These are phyloP conservation scores for Pseudomyrmex pallidus DNA, from an alignment of 1,140 invertebrate species.

Conservation along the genomic window DNA sequence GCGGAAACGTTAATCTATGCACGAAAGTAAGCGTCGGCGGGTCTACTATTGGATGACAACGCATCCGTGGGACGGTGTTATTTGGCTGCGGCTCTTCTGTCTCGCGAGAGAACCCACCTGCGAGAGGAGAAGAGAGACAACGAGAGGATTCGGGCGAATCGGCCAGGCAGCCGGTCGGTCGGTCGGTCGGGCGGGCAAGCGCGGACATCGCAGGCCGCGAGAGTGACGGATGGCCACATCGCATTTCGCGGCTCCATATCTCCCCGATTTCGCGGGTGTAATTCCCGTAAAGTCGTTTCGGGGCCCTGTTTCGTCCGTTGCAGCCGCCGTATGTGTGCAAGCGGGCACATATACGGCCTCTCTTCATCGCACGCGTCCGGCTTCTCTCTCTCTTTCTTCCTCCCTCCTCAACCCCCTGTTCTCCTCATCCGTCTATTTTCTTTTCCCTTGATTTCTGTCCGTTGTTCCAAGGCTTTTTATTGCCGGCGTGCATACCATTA, in stretches of 20 bases:
- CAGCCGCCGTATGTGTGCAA: constrained; percentile 60
- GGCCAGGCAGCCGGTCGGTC: constrained; percentile 2
- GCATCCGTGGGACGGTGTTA: constrained; percentile 22
- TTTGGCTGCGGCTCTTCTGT: neutral
- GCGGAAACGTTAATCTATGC: constrained; percentile 15
- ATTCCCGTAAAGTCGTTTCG: constrained; percentile 85
- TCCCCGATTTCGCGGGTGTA: constrained; percentile 84
- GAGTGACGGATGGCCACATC: constrained; percentile 84
- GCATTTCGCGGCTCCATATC: constrained; percentile 84
- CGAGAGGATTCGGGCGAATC: constrained; percentile 18
- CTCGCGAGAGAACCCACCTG: constrained; percentile 50
- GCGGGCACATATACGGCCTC: constrained; percentile 34
- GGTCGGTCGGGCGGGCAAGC: constrained; percentile 31
- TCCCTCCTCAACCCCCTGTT: neutral
- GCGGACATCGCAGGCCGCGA: constrained; percentile 75
- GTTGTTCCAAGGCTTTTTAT: constrained; percentile 70
- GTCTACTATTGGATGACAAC: constrained; percentile 38
- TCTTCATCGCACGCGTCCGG: constrained; percentile 33
- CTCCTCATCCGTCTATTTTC: constrained; percentile 70
- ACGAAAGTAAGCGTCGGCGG: neutral
- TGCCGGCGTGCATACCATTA: constrained; percentile 82
- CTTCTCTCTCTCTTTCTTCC: neutral
- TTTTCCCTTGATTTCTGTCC: constrained; percentile 79
- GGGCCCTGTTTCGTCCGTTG: constrained; percentile 67
- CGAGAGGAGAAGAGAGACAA: neutral